phyloP scores from a whole-genome alignment of 1,140 invertebrate genomes.

The Drosophila gunungcola region DNA sequence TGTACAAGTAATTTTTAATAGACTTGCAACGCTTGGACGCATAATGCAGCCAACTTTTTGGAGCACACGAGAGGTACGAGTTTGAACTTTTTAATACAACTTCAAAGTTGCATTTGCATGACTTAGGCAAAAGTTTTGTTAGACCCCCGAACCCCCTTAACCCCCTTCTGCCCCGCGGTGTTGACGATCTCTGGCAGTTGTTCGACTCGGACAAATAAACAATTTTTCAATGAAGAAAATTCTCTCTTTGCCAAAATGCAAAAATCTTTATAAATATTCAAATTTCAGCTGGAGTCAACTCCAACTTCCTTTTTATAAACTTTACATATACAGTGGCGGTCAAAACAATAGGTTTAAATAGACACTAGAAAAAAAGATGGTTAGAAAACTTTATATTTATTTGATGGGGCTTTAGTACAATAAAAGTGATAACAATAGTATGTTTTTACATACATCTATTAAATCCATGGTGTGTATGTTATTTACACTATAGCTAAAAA shows the following conservation, averaged over 20 bases:
- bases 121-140: constrained; percentile 72
- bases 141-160: constrained; percentile 1
- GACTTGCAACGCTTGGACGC: constrained; percentile 64
- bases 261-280: constrained; percentile 83
- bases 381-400: too few relatives aligned
- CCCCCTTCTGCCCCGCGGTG: constrained; percentile 5
- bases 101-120: constrained; percentile 74
- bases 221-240: constrained; percentile 78
- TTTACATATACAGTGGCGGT: constrained; percentile 25
- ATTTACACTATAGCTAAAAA: too few relatives aligned
- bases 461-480: too few relatives aligned
- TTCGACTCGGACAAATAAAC: constrained; percentile 71
- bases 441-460: too few relatives aligned
- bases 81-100: constrained; percentile 69
- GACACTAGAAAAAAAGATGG: too few relatives aligned
- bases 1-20: constrained; percentile 72
- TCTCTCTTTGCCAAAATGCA: constrained; percentile 65
- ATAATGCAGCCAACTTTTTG: constrained; percentile 62
- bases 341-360: not conserved
- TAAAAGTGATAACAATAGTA: too few relatives aligned
- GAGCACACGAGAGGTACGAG: constrained; percentile 35
- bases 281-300: constrained; percentile 46
- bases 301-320: constrained; percentile 57
- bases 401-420: too few relatives aligned
- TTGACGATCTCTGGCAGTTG: constrained; percentile 60